Conservation (phyloP, 2,797 vertebrate species). For the Streptopelia turtur region DNA sequence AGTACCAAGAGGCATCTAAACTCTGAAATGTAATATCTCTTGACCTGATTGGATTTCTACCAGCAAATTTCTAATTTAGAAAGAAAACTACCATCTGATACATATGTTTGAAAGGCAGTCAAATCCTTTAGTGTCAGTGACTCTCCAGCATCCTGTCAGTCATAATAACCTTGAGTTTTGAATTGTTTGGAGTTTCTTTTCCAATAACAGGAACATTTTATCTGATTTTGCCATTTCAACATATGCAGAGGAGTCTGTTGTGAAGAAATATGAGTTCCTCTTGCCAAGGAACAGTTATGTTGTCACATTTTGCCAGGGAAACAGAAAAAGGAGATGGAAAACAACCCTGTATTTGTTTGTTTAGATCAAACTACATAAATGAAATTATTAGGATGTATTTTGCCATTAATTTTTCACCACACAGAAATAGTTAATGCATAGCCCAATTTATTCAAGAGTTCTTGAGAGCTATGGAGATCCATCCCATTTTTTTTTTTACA, state of each 20-base stretch:
- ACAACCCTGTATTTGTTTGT: not conserved
- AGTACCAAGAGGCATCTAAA: not conserved
- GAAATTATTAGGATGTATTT: not conserved
- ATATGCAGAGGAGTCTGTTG: not conserved
- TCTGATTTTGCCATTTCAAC: not conserved
- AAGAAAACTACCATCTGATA: not conserved
- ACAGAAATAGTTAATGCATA: not conserved
- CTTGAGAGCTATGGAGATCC: not conserved
- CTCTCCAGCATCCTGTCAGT: slow-evolving; percentile 22
- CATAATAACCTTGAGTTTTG: slow-evolving; percentile 8
- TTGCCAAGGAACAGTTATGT: not conserved
- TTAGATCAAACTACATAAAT: not conserved
- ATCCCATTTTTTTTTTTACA: not conserved
- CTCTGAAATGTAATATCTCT: not conserved
- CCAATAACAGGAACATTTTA: not conserved
- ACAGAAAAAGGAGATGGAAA: not conserved
- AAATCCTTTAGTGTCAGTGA: not conserved
- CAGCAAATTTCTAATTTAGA: slow-evolving; percentile 12
- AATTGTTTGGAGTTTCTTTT: not conserved
- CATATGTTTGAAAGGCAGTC: not conserved
- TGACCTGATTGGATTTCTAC: not conserved
- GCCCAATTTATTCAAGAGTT: not conserved
- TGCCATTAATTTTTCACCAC: not conserved
- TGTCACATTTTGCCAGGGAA: not conserved
- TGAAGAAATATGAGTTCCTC: not conserved